These are phyloP conservation scores for Carpatolechia fugitivella DNA, from an alignment of 2,888 invertebrate species.

Conservation along the genomic window DNA sequence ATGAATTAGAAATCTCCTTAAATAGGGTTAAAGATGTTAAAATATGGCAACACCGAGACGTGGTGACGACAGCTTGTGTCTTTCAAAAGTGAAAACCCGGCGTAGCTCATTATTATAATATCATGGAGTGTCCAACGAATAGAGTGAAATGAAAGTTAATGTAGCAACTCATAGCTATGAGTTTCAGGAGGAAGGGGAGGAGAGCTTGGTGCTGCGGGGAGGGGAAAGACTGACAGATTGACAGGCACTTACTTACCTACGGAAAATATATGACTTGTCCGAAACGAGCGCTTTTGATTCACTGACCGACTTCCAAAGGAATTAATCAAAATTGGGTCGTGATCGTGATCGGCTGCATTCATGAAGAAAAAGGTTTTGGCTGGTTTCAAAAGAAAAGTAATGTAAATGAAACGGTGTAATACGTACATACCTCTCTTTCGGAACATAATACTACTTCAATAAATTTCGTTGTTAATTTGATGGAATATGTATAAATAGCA, in stretches of 20 bases:
- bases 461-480: too few relatives aligned
- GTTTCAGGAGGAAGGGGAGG: background rate
- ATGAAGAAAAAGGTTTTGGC: background rate
- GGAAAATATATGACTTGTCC: slow-evolving; percentile 4
- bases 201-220: background rate
- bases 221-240: background rate
- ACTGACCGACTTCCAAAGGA: background rate
- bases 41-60: too few relatives aligned
- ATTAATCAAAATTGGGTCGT: background rate
- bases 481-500: too few relatives aligned
- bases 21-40: too few relatives aligned
- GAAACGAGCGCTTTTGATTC: background rate
- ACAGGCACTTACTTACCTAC: slow-evolving; percentile 2
- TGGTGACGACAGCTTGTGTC: too few relatives aligned
- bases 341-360: background rate
- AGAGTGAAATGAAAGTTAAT: background rate
- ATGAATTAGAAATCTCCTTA: too few relatives aligned
- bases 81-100: too few relatives aligned
- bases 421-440: too few relatives aligned
- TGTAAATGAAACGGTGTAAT: too few relatives aligned
- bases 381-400: too few relatives aligned
- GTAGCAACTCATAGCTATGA: background rate
- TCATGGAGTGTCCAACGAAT: background rate
- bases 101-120: too few relatives aligned
- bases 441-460: too few relatives aligned